Evolutionary conservation across 2,113 vertebrate species (phyloP).

Genomic region (Xenopus borealis): DNA sequence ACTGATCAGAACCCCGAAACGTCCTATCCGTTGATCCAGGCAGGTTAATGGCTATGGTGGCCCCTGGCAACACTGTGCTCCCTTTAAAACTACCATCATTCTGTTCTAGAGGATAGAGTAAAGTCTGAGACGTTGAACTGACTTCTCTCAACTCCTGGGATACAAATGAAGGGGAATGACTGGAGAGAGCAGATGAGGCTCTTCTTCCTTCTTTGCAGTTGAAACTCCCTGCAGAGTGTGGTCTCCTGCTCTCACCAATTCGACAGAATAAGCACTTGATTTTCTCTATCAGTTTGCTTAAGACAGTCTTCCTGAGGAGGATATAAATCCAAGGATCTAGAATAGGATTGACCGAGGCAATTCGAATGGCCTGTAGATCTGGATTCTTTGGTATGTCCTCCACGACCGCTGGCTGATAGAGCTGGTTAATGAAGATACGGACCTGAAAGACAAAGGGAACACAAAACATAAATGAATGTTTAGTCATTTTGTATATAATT

Average conservation of each 20-base stretch:
- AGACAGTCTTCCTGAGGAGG: conserved; percentile 85
- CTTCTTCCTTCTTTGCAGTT: conserved; percentile 66
- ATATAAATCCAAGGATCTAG: conserved; percentile 95
- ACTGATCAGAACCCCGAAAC: conserved; percentile 59
- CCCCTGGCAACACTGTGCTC: conserved; percentile 55
- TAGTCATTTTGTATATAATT: too few species aligned
- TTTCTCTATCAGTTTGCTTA: conserved; percentile 86
- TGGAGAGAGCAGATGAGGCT: conserved; percentile 75
- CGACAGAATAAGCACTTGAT: conserved; percentile 92
- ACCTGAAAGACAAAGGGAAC: conserved; percentile 61
- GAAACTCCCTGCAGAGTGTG: conserved; percentile 60
- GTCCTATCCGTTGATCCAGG: conserved; percentile 59
- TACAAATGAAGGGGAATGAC: conserved; percentile 78
- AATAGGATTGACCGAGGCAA: conserved; percentile 90
- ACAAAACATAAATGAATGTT: neutral
- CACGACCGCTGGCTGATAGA: conserved; percentile 58
- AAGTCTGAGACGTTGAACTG: conserved; percentile 75
- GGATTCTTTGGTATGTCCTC: conserved; percentile 59
- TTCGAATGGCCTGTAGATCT: conserved; percentile 87
- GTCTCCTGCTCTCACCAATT: conserved; percentile 74
- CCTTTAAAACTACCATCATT: conserved; percentile 53
- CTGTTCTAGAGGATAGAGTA: conserved; percentile 71
- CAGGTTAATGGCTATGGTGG: conserved; percentile 41
- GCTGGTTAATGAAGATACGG: conserved; percentile 87
- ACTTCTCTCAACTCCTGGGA: conserved; percentile 73